Conservation (phyloP, 2,888 invertebrate genomes). For the Pachydiplax longipennis region DNA sequence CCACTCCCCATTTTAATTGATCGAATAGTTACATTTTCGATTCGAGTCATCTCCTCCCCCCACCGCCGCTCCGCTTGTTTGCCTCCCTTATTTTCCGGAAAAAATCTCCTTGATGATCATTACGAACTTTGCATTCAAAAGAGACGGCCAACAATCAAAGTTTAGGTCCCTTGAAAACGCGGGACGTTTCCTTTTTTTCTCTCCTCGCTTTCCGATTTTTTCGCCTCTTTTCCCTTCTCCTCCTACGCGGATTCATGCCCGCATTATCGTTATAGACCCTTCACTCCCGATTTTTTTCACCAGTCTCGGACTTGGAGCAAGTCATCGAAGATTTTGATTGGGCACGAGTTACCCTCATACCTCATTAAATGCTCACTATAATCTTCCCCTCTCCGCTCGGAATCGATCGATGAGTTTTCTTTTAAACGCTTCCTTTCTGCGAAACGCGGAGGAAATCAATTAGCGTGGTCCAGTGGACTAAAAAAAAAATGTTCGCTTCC, state of each 20-base stretch:
- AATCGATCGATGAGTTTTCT: not conserved
- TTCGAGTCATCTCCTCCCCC: not conserved
- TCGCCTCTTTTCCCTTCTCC: not conserved
- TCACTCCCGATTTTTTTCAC: not conserved
- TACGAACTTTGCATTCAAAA: constrained; percentile 35
- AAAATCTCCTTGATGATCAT: constrained; percentile 38
- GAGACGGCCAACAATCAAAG: constrained; percentile 19
- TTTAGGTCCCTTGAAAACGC: constrained; percentile 15
- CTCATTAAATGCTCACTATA: constrained; percentile 19
- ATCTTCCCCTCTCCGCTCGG: not conserved
- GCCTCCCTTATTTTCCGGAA: not conserved
- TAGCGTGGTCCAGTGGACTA: constrained; percentile 29
- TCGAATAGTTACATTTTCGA: not conserved
- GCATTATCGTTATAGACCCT: constrained; percentile 8
- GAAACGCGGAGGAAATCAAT: constrained; percentile 19
- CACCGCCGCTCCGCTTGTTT: not conserved
- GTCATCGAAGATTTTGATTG: constrained; percentile 32
- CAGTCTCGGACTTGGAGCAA: not conserved
- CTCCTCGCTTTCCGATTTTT: not conserved
- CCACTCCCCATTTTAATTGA: not conserved
- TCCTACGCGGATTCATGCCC: constrained; percentile 5
- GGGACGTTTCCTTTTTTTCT: not conserved
- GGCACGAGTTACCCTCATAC: constrained; percentile 21
- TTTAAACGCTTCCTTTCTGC: not conserved
- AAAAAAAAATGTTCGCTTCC: not conserved